Base-by-base conservation (phyloP, 2,888 invertebrate genomes). In the Stegana nigrithorax region DNA sequence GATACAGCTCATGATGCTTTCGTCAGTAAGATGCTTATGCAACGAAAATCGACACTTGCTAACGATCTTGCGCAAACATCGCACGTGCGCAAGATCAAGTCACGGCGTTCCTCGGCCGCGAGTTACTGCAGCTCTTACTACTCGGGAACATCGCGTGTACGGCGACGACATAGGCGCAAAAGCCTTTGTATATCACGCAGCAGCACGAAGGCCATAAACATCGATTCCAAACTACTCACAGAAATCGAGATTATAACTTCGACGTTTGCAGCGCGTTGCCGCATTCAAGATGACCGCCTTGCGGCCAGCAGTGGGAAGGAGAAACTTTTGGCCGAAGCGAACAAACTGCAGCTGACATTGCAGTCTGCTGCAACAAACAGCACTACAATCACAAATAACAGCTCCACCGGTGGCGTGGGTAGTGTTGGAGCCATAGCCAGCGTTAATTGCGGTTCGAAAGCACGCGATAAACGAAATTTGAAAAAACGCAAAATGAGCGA, bases 181-280 rank as follows among this genome's bases (percentile, higher is more conserved):
- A 80, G 76, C 62, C 77, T 81, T 25, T 78, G 80, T 26, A 72
- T 73, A 42, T 75, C 79, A 25, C 73, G 71, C n/a, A 76, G 80
- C n/a, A 75, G 74, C 47, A 64, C 73, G 7, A 80, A 78, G 29
- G 68, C 72, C n/a, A 62, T 78, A 2, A 74, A 82, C 1, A 80
- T 84, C 36, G 88, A 88, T 68, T 87, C 88, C 0, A 88, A 88
- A 76, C 73, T 88, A 26, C 84, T 86, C 55, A 83, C 87, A 6
- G 88, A 89, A 81, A 88, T 88, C 29, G 91, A 90, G 64, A 90
- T 91, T 72, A 82, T 89, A 32, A 84, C 87, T 1, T 81, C 84
- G 26, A 91, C 88, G 60, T 89, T 89, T 70, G 75, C 86, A 0
- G 83, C 86, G 26, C 82, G 85, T 50, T 89, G 88, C 70, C 78